Evolutionary conservation across 2,113 vertebrate species (phyloP).

Genomic region (Ictalurus punctatus): DNA sequence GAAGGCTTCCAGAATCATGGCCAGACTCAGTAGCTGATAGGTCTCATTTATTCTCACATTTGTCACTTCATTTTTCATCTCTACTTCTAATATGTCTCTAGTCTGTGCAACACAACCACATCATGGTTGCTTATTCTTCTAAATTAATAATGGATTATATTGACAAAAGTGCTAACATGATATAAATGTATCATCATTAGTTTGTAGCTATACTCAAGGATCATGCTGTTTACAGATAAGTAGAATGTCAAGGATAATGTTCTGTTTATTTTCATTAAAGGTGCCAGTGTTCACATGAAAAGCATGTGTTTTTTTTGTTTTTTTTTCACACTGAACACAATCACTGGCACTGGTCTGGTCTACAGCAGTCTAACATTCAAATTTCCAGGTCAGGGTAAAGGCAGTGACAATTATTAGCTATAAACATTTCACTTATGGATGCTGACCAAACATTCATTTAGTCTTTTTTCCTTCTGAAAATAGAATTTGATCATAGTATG

Average conservation of each 20-base stretch:
- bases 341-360: not conserved
- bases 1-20: conserved; percentile 50
- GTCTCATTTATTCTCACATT: conserved; percentile 43
- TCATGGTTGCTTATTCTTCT: not conserved
- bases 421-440: not conserved
- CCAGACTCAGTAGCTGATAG: conserved; percentile 44
- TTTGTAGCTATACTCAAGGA: not conserved
- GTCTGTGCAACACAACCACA: not conserved
- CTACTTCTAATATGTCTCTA: conserved; percentile 42
- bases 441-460: not conserved
- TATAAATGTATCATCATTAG: not conserved
- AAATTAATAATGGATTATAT: not conserved
- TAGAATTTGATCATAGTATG: not conserved
- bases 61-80: conserved; percentile 42
- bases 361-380: not conserved
- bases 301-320: not conserved
- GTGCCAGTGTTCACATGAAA: not conserved
- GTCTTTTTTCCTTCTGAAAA: not conserved
- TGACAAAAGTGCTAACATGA: not conserved
- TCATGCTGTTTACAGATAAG: not conserved
- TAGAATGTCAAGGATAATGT: not conserved
- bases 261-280: not conserved
- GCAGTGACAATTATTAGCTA: not conserved
- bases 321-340: not conserved
- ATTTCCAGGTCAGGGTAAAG: not conserved